Percentiles rank a stretch among this genome's conserved stretches.
Conservation (phyloP, 2,888 invertebrate species). For the Volucella inanis region DNA sequence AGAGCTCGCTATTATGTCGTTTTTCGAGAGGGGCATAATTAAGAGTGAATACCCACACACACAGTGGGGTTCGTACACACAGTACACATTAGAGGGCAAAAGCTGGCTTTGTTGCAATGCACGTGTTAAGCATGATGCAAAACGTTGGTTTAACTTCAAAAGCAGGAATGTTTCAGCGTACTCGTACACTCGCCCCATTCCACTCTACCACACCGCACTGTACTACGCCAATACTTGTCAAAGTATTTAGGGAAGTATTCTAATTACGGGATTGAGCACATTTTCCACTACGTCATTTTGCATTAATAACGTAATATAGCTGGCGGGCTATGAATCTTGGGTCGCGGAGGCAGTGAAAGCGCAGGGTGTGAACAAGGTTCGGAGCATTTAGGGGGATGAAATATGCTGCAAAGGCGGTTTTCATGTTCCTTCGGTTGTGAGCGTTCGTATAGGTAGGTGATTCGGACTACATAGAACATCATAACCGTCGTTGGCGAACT, state of each 20-base stretch:
- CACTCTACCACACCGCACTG: constrained; percentile 10
- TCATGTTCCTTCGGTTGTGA: neutral
- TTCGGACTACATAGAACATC: neutral
- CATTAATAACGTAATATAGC: constrained; percentile 70
- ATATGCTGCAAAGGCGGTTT: constrained; percentile 18
- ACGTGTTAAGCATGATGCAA: constrained; percentile 16
- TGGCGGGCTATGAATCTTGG: neutral
- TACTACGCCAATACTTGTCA: constrained; percentile 36
- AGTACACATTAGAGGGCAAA: constrained; percentile 33
- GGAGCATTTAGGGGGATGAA: neutral
- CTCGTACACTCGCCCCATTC: constrained; percentile 23
- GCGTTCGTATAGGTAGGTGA: too few species aligned
- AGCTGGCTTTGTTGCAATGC: constrained; percentile 3
- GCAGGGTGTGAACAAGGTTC: too few species aligned
- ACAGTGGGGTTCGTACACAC: constrained; percentile 29
- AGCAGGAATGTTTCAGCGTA: constrained; percentile 30
- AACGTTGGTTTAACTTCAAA: constrained; percentile 11
- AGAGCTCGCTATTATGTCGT: constrained; percentile 4
- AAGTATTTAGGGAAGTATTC: constrained; percentile 70
- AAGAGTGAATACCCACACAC: constrained; percentile 18
- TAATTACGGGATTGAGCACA: constrained; percentile 69
- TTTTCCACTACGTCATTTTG: constrained; percentile 64
- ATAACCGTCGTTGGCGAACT: constrained; percentile 15
- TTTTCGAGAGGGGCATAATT: constrained; percentile 42
- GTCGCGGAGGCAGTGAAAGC: neutral